Percentiles rank a stretch among this genome's conserved stretches.
These are phyloP conservation scores for Dicranocentrus wangi DNA, from an alignment of 2,888 invertebrate genomes.

Conservation along the genomic window DNA sequence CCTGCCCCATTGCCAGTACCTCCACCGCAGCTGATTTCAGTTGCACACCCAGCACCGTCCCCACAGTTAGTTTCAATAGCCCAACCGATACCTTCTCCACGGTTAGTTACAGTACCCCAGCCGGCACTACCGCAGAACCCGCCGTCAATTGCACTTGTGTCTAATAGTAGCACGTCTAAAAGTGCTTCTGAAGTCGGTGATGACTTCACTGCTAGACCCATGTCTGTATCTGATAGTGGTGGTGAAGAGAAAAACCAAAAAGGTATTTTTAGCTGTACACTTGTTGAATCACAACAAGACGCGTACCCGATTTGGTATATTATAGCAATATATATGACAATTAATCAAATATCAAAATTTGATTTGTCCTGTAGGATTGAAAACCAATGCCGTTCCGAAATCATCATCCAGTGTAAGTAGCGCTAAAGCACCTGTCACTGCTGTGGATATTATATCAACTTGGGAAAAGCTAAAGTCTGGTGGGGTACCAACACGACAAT, in stretches of 20 bases:
- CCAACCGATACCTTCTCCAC: too few species aligned
- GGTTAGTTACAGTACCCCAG: too few species aligned
- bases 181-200: conserved; percentile 39
- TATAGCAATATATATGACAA: too few species aligned
- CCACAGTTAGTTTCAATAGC: too few species aligned
- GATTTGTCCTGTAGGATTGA: too few species aligned
- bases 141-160: too few species aligned
- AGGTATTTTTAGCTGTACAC: too few species aligned
- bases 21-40: conserved; percentile 6
- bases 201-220: conserved; percentile 62
- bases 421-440: conserved; percentile 59
- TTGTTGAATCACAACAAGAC: background rate
- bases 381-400: too few species aligned
- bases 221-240: conserved; percentile 68
- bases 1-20: conserved; percentile 38
- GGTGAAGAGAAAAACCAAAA: background rate
- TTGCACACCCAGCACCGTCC: background rate
- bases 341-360: too few species aligned
- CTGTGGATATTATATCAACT: conserved; percentile 66
- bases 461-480: conserved; percentile 65
- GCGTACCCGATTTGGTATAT: too few species aligned
- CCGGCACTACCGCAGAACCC: too few species aligned
- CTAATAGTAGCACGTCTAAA: conserved; percentile 9
- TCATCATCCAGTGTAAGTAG: background rate
- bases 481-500: background rate